These are phyloP conservation scores for Addax nasomaculatus DNA, from an alignment of 2,113 vertebrate species.

Conservation along the genomic window DNA sequence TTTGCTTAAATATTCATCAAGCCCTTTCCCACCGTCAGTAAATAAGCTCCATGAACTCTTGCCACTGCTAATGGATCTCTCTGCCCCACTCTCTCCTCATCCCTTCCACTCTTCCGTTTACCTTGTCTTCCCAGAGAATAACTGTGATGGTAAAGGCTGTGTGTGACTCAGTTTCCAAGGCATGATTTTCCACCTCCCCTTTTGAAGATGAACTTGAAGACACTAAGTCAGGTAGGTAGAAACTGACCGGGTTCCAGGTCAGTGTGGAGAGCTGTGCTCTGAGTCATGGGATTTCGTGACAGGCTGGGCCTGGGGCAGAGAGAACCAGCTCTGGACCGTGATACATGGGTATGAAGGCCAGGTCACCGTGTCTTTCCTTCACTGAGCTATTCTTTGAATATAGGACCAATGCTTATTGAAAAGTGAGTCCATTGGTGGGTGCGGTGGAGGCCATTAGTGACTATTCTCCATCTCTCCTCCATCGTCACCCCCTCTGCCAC, in stretches of 20 bases:
- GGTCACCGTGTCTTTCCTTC: neutral
- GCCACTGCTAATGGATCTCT: neutral
- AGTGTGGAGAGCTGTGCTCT: neutral
- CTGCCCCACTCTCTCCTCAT: neutral
- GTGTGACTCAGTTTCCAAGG: neutral
- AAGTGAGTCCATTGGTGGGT: neutral
- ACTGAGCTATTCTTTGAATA: neutral
- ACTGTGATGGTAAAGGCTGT: neutral
- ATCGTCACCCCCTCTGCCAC: neutral
- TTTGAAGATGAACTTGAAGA: neutral
- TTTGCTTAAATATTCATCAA: neutral
- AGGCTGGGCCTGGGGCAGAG: neutral
- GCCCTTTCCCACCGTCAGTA: neutral
- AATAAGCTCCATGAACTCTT: neutral
- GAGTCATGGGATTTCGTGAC: neutral
- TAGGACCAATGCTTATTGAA: neutral
- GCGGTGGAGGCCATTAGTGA: neutral
- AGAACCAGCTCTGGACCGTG: neutral
- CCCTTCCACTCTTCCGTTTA: neutral
- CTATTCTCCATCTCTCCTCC: neutral
- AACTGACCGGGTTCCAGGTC: neutral
- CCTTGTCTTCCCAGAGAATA: neutral
- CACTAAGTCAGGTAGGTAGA: neutral
- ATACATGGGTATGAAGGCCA: fast-evolving
- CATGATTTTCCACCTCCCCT: neutral